Evolutionary conservation across 92 coral and sea anemone genomes (phyloP).

Genomic region (Siderastrea siderea): DNA sequence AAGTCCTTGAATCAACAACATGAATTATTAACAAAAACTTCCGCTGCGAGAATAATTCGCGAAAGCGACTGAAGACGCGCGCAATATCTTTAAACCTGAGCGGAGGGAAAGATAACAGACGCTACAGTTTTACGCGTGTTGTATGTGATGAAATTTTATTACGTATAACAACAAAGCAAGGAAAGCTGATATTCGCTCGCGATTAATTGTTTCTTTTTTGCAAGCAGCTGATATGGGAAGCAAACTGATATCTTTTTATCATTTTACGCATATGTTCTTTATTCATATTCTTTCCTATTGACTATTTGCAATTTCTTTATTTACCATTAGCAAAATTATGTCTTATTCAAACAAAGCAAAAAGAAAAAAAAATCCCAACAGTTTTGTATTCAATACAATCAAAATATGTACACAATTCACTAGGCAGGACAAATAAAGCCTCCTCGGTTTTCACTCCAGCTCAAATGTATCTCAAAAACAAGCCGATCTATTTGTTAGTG

Average conservation of each 20-base stretch:
- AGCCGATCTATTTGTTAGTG: neutral
- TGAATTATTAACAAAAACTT: constrained; percentile 35
- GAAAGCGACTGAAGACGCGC: neutral
- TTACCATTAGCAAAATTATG: constrained; percentile 4
- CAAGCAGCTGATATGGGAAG: constrained; percentile 5
- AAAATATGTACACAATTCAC: neutral
- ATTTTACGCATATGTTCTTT: neutral
- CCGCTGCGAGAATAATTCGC: neutral
- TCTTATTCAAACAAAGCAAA: constrained; percentile 13
- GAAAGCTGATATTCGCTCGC: neutral
- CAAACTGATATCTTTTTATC: neutral
- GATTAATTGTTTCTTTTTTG: constrained; percentile 9
- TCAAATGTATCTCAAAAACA: neutral
- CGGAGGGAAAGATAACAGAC: neutral
- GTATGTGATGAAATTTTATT: neutral
- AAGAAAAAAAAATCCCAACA: neutral
- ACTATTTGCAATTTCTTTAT: neutral
- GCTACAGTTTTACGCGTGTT: neutral
- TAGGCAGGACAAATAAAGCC: neutral
- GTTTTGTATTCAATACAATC: neutral
- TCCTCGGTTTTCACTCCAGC: neutral
- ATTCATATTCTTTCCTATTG: neutral
- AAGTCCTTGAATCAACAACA: constrained; percentile 29
- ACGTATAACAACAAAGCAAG: neutral
- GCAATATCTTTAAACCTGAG: neutral